A percentile compares a stretch with the other conserved stretches of the same genome.
These are phyloP conservation scores for Nansenia antarctica DNA, from an alignment of 2,113 vertebrate species.

Conservation along the genomic window DNA sequence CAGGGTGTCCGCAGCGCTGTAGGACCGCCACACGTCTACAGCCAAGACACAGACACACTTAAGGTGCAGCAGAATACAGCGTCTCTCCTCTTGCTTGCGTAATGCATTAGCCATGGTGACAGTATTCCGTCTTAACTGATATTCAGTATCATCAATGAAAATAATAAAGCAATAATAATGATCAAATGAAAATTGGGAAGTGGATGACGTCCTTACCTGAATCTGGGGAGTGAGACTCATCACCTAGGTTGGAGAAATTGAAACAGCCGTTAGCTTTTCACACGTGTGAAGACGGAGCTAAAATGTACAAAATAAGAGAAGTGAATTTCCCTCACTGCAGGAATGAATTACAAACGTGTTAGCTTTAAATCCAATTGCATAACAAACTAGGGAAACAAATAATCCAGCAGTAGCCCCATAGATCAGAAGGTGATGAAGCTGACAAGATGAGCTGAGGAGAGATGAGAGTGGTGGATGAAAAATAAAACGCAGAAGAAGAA, in stretches of 20 bases:
- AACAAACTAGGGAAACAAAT: not conserved
- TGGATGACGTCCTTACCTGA: constrained; percentile 78
- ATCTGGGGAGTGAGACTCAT: constrained; percentile 80
- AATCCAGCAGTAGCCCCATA: not conserved
- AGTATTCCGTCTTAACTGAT: not conserved
- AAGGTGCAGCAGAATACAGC: not conserved
- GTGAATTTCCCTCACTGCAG: not conserved
- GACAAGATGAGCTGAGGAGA: too few species aligned
- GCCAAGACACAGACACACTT: constrained; percentile 32
- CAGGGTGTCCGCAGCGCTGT: constrained; percentile 65
- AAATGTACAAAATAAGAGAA: not conserved
- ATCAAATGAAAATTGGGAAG: too few species aligned
- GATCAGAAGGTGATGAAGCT: not conserved
- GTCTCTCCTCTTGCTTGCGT: not conserved
- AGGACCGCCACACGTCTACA: constrained; percentile 82
- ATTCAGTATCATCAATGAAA: not conserved
- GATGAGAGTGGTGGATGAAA: not conserved
- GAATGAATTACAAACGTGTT: not conserved
- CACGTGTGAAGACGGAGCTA: not conserved
- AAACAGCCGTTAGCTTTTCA: not conserved
- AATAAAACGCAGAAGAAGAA: not conserved
- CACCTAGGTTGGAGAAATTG: constrained; percentile 65
- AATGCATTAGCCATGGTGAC: not conserved
- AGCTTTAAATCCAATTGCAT: not conserved
- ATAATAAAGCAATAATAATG: not conserved